Base-by-base conservation (phyloP, 2,888 invertebrate genomes). In the Sericinus montela region DNA sequence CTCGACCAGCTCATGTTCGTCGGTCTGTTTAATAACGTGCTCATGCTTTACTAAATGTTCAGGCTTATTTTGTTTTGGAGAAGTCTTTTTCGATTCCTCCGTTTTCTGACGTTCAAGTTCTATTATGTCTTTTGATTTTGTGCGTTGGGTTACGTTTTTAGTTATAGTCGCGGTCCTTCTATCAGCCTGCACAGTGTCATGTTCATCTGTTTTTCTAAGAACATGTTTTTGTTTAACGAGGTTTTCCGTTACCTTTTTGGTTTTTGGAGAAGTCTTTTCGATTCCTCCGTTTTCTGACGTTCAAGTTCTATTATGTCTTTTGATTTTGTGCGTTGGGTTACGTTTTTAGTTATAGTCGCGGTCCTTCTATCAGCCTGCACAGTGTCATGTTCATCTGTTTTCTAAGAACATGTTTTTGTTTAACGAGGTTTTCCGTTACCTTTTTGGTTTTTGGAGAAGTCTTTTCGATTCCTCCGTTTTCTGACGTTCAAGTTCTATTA, bases 101-200 rank as follows among this genome's bases (percentile, higher is more conserved):
- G 65, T 56, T 23, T 19, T 19, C 2, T 3, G 19, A 3, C 5
- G 19, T 5, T 19, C 54, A 0, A 72, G 51, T 50, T 86, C 82
- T 45, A 80, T 76, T 0, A 66, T 60, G 25, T 83, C 84, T 45
- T 71, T 78, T 1, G 85, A 80, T 8, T 77, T 70, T 14, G 71
- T 75, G 36, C 74, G 69, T 42, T 83, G 78, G 3, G 71, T 69
- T 11, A 70, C 62, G 40, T 51, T 72, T 52, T 71, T 72, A 1
- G 66, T 58, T 1, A 56, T 67, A 1, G 66, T 58, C 14, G 69
- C 61, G 1, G 72, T 60, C 1, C 19, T 28, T 14, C 69, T 64
- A 55, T 75, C 72, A 3, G 55, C 65, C 56, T 76, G 75, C 2
- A 62, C 47, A 30, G 52, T 9, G 39, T 59, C 55, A 44, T 58